Percentiles rank a stretch among this genome's conserved stretches.
phyloP scores from a whole-genome alignment of 2,888 invertebrate species.

The Melolontha melolontha region DNA sequence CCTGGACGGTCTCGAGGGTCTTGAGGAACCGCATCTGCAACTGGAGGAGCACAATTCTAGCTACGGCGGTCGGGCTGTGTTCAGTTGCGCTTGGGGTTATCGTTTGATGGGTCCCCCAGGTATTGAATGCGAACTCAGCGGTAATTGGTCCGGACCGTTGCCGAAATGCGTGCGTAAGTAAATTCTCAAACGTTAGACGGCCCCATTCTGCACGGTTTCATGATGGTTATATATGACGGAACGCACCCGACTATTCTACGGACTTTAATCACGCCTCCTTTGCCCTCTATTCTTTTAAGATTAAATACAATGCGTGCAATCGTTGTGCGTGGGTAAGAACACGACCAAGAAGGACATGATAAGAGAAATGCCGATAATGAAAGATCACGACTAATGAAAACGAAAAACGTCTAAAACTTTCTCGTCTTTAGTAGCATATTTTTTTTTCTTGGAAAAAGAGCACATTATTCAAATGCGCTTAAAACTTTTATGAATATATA shows the following conservation, averaged over 20 bases:
- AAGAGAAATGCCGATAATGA: conserved; percentile 4
- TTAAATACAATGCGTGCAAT: conserved; percentile 9
- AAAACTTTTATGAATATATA: not conserved
- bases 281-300: conserved; percentile 1
- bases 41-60: conserved; percentile 85
- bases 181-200: conserved; percentile 24
- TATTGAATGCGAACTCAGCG: conserved; percentile 83
- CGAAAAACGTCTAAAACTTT: not conserved
- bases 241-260: conserved; percentile 5
- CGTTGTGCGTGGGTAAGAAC: not conserved
- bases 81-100: conserved; percentile 88
- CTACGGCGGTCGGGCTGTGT: conserved; percentile 83
- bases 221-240: conserved; percentile 27
- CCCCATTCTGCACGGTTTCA: conserved; percentile 22
- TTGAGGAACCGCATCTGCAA: conserved; percentile 78
- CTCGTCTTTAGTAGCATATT: not conserved
- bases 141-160: conserved; percentile 82
- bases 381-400: conserved; percentile 5
- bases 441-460: not conserved
- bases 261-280: conserved; percentile 12
- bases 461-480: conserved; percentile 1
- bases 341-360: not conserved
- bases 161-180: conserved; percentile 82
- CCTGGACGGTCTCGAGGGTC: conserved; percentile 73
- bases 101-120: conserved; percentile 80